Base-by-base conservation (phyloP, 2,113 vertebrate genomes). In the Erinaceus europaeus region DNA sequence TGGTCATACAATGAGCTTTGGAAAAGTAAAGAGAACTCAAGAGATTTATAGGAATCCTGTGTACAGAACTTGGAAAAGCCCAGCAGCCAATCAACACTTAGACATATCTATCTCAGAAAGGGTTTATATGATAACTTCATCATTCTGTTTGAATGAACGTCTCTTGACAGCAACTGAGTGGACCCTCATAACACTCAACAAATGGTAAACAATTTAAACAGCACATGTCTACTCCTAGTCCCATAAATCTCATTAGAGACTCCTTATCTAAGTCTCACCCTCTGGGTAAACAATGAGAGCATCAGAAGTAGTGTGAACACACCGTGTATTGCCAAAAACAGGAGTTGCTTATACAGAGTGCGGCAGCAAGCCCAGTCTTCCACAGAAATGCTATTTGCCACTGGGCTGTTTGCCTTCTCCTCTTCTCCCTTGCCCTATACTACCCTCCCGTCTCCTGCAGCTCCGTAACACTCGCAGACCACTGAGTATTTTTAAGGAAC, bases 191-290 rank as follows among this genome's bases (percentile, higher is more conserved):
- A 84, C 68, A 44, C 46, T 92, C 55, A 83, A 67, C 34, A 42
- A 40, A 59, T 52, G 67, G 76, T 83, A 90, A 90, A 88, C 67
- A 0, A 0, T 84, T 89, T 73, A 21, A 4, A 5, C 50, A 79
- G 44, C 61, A 61, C 73, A 38, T 34, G 84, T 80, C 76, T 15
- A 44, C 81, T 59, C 38, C 65, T 61, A 52, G 67, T 92, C 83
- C 86, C 23, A 86, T 23, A 80, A 90, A n/a, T 52, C 68, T 91
- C 92, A 90, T 57, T 64, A 69, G 42, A 69, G 48, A 88, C 32
- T 46, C 74, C 48, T 91, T 88, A 92, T 95, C 92, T 57, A 42
- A 83, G 69, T 75, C 46, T 82, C 77, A 81, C 81, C 36, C 61
- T 27, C 67, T 42, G 27, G 13, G 59, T 74, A 81, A 94, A 89